A percentile compares a stretch with the other conserved stretches of the same genome.
These are phyloP conservation scores for Caenorhabditis sp. DNA, from an alignment of 2,888 invertebrate species.

Conservation along the genomic window DNA sequence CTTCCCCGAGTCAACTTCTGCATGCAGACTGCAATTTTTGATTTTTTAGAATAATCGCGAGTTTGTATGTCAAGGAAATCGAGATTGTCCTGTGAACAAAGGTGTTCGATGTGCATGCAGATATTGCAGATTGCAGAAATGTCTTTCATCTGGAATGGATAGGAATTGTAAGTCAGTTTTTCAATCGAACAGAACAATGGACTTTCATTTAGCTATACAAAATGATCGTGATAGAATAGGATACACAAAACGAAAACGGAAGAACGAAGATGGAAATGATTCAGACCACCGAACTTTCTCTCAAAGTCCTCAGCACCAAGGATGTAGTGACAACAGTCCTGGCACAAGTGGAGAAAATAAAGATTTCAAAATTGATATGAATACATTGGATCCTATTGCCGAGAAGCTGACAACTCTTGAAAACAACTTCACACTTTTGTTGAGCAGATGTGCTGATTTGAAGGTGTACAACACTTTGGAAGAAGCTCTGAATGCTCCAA, in stretches of 20 bases:
- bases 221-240: conserved; percentile 68
- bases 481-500: conserved; percentile 62
- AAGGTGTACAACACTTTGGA: conserved; percentile 61
- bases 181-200: too few relatives aligned
- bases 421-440: conserved; percentile 66
- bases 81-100: conserved; percentile 67
- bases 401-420: conserved; percentile 64
- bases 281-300: conserved; percentile 12
- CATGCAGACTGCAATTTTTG: too few relatives aligned
- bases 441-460: conserved; percentile 58
- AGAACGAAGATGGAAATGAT: conserved; percentile 42
- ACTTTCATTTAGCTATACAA: conserved; percentile 65
- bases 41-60: conserved; percentile 67
- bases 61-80: conserved; percentile 65
- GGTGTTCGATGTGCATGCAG: conserved; percentile 69
- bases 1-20: too few relatives aligned
- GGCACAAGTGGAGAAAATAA: conserved; percentile 10
- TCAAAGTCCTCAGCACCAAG: conserved; percentile 22
- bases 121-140: conserved; percentile 62
- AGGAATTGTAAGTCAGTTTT: conserved; percentile 49
- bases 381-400: conserved; percentile 55
- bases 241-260: conserved; percentile 67
- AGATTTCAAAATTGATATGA: conserved; percentile 36
- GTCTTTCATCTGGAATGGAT: conserved; percentile 65
- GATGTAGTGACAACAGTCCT: conserved; percentile 16